Base-by-base conservation (phyloP, 2,888 invertebrate species). In the Drosophila acutilabella region DNA sequence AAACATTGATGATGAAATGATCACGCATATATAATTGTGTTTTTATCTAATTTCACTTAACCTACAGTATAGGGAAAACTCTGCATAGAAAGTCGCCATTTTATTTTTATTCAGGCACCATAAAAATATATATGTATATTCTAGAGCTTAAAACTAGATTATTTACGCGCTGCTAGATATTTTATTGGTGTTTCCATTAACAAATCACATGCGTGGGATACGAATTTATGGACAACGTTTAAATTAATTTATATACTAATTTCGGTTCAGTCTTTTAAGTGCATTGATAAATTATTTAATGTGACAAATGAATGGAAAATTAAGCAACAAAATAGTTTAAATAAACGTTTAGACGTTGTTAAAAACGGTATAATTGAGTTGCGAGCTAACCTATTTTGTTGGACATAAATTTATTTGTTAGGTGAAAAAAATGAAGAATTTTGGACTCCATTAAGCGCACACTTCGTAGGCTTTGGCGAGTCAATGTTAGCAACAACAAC, bases 361-460 rank as follows among this genome's bases (percentile, higher is more conserved):
- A n/a, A n/a, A n/a, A n/a, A n/a, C n/a, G n/a, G n/a, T n/a, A n/a
- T n/a, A n/a, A n/a, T n/a, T n/a, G n/a, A n/a, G n/a, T 18, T 18
- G 26, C 26, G 26, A 26, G 7, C 6, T 30, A 8, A 30, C 30
- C 30, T 30, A 2, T 30, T 26, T 6, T 30, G 8, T 8, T 30
- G 30, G 30, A 0, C 30, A 8, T 30, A 26, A 6, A 7, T 26
- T 20, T 4, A 6, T 53, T 41, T 53, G 41, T 26, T 38, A 48
- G 45, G 36, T 11, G 20, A 23, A 33, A 20, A 23, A 33, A 8
- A 26, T 33, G 42, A 20, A 33, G 26, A 20, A 40, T 61, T 61
- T 18, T n/a, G 30, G 45, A 45, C 45, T 38, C 30, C 54, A 47
- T 48, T 42, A 42, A 30, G 58, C 58, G 11, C 42, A 42, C 20